Conservation (phyloP, 1,140 invertebrate species). For the Drosophila yakuba region DNA sequence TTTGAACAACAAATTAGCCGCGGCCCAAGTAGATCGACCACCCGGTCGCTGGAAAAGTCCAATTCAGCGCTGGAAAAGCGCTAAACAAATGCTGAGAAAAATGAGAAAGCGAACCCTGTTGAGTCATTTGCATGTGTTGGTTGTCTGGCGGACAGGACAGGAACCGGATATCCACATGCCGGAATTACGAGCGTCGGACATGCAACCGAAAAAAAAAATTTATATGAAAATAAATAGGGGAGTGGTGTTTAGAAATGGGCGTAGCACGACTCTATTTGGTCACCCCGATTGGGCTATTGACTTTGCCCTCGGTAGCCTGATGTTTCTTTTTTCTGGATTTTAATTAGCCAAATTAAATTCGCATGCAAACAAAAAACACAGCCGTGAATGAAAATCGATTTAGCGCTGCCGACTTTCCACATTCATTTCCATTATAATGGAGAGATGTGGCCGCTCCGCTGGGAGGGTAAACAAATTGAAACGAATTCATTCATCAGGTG, state of each 20-base stretch:
- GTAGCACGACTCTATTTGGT: conserved; percentile 31
- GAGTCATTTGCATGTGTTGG: conserved; percentile 34
- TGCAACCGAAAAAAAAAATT: conserved; percentile 24
- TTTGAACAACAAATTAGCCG: conserved; percentile 72
- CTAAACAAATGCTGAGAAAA: conserved; percentile 3
- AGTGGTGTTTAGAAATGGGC: conserved; percentile 3
- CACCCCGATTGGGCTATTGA: conserved; percentile 56
- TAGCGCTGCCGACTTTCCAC: conserved; percentile 27
- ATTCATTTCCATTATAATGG: conserved; percentile 45
- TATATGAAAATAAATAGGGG: conserved; percentile 1
- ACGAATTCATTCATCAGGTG: conserved; percentile 53
- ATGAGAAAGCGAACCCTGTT: conserved; percentile 22
- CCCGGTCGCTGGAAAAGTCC: conserved; percentile 15
- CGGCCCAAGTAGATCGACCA: background rate
- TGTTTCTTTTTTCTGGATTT: conserved; percentile 33
- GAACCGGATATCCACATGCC: conserved; percentile 45
- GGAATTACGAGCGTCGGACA: conserved; percentile 33
- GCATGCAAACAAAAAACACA: conserved; percentile 13
- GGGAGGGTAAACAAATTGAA: conserved; percentile 48
- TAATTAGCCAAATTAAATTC: conserved; percentile 78
- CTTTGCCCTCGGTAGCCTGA: background rate
- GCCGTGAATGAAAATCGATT: conserved; percentile 55
- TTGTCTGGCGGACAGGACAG: conserved; percentile 20
- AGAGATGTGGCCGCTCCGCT: conserved; percentile 8
- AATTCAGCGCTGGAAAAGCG: background rate